These are phyloP conservation scores for Sceliomorpha sp. DNA, from an alignment of 2,888 invertebrate genomes.

Conservation along the genomic window DNA sequence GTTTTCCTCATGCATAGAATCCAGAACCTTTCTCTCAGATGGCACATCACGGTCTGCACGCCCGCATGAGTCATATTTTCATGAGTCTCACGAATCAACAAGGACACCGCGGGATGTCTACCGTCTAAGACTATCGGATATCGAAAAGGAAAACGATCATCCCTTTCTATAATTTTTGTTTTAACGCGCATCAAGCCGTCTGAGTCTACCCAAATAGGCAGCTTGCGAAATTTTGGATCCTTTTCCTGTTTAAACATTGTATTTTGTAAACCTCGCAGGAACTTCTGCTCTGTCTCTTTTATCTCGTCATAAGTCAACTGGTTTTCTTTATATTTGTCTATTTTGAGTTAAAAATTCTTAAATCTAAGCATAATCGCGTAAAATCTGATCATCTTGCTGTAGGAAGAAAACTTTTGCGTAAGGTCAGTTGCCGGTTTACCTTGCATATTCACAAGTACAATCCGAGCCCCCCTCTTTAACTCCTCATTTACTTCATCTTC, in stretches of 20 bases:
- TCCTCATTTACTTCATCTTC: slow-evolving; percentile 24
- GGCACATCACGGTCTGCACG: slow-evolving; percentile 45
- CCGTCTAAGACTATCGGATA: slow-evolving; percentile 62
- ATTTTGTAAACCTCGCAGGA: slow-evolving; percentile 26
- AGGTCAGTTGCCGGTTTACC: slow-evolving; percentile 2
- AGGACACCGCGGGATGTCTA: slow-evolving; percentile 56
- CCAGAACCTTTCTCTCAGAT: slow-evolving; percentile 54
- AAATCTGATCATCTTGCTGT: slow-evolving; percentile 32
- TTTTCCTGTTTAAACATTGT: slow-evolving; percentile 24
- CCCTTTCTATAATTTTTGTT: slow-evolving; percentile 56
- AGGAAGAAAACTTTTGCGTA: slow-evolving; percentile 13
- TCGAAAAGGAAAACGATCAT: slow-evolving; percentile 56
- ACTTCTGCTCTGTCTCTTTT: slow-evolving; percentile 8
- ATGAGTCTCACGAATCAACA: slow-evolving; percentile 53
- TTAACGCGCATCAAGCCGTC: slow-evolving; percentile 32
- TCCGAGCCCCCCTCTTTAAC: slow-evolving; percentile 14
- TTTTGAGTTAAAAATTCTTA: slow-evolving; percentile 23
- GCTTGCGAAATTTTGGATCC: slow-evolving; percentile 14
- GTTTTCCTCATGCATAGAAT: slow-evolving; percentile 37
- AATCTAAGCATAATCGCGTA: slow-evolving; percentile 25
- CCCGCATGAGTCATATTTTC: slow-evolving; percentile 53
- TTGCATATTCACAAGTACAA: slow-evolving; percentile 6
- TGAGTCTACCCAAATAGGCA: slow-evolving; percentile 6
- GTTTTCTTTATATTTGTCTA: slow-evolving; percentile 10
- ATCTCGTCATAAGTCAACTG: slow-evolving; percentile 25